These are phyloP conservation scores for Allobates femoralis DNA, from an alignment of 2,797 vertebrate genomes.

Conservation along the genomic window DNA sequence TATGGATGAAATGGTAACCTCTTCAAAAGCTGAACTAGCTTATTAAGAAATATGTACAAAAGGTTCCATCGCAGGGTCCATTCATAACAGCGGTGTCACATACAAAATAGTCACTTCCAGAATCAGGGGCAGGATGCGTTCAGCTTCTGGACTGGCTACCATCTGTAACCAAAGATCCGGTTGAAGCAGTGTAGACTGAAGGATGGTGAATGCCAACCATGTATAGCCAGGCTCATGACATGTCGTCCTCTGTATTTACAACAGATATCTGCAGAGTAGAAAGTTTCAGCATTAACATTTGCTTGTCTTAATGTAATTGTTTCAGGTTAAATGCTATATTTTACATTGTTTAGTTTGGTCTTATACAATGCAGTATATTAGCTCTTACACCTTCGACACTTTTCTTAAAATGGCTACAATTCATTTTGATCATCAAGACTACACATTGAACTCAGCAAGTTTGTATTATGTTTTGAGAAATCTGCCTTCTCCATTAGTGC, in stretches of 20 bases:
- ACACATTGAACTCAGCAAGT: too few species aligned
- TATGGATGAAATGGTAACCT: conserved; percentile 74
- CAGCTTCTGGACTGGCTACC: conserved; percentile 79
- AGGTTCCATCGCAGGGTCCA: conserved; percentile 62
- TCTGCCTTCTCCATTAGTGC: too few species aligned
- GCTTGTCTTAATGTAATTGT: too few species aligned
- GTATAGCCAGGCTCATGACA: conserved; percentile 77
- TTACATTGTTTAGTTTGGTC: too few species aligned
- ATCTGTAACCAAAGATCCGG: conserved; percentile 68
- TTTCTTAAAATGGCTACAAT: too few species aligned
- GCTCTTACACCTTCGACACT: too few species aligned
- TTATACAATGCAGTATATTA: too few species aligned
- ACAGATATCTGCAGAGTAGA: conserved; percentile 87
- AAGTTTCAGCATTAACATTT: neutral
- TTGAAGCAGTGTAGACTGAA: conserved; percentile 69
- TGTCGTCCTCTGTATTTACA: conserved; percentile 97
- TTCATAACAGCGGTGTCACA: conserved; percentile 75
- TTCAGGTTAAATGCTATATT: too few species aligned
- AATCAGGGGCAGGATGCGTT: conserved; percentile 79
- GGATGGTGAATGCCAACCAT: conserved; percentile 59
- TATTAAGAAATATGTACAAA: conserved; percentile 75
- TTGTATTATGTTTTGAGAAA: too few species aligned
- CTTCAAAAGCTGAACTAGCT: conserved; percentile 75
- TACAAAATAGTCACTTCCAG: conserved; percentile 79
- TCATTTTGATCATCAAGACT: too few species aligned